Conservation (phyloP, 2,113 vertebrate genomes). For the Thamnaconus septentrionalis region DNA sequence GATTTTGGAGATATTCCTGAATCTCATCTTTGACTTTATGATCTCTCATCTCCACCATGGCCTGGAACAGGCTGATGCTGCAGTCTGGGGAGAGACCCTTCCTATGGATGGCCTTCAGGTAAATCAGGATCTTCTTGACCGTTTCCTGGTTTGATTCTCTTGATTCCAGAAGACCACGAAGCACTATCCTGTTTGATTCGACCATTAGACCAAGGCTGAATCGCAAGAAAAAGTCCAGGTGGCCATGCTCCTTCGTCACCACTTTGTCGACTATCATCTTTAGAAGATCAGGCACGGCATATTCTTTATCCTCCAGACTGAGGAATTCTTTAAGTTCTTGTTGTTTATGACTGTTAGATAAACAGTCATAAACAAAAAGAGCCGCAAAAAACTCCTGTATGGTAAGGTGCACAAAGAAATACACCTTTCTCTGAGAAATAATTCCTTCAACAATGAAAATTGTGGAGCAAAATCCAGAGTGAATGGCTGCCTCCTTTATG, state of each 20-base stretch:
- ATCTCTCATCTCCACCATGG: constrained; percentile 66
- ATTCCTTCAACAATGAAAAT: constrained; percentile 23
- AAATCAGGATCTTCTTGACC: constrained; percentile 37
- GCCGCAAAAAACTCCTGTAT: constrained; percentile 68
- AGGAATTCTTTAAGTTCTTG: constrained; percentile 25
- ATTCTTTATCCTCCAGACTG: constrained; percentile 12
- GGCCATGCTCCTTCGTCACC: too few relatives aligned
- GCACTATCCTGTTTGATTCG: constrained; percentile 28
- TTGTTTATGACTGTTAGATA: constrained; percentile 29
- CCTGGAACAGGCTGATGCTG: constrained; percentile 56
- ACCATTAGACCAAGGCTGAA: constrained; percentile 52
- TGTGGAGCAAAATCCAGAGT: constrained; percentile 42
- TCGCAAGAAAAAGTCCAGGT: not conserved
- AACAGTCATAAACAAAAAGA: constrained; percentile 50
- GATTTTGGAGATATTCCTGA: constrained; percentile 45
- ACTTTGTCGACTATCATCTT: constrained; percentile 50
- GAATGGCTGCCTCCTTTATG: not conserved
- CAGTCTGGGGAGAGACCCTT: constrained; percentile 40
- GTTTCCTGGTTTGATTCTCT: constrained; percentile 27
- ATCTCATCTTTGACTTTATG: constrained; percentile 56
- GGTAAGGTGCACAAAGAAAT: constrained; percentile 50
- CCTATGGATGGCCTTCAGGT: constrained; percentile 49
- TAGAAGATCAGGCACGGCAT: constrained; percentile 33
- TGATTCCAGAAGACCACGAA: constrained; percentile 32
- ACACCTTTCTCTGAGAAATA: too few relatives aligned